Conservation (phyloP, 2,113 vertebrate species). For the Apeltes quadracus region DNA sequence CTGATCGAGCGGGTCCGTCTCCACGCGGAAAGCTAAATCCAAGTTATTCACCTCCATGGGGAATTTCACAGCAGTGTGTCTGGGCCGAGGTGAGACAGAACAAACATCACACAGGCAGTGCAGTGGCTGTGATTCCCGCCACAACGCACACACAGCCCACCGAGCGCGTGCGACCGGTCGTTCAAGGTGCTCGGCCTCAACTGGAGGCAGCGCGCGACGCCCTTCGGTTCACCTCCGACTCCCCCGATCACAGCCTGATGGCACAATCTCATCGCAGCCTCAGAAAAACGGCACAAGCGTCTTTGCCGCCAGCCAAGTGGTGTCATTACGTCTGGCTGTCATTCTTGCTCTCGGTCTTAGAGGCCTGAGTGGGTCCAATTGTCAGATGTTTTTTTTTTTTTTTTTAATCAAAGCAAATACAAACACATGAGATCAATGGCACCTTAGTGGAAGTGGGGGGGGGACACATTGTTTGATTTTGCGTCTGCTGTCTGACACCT, state of each 20-base stretch:
- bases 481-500: slow-evolving; percentile 34
- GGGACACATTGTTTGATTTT: slow-evolving; percentile 47
- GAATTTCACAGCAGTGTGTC: slow-evolving; percentile 36
- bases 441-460: background rate
- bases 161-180: background rate
- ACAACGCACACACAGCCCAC: background rate
- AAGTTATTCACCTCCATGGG: slow-evolving; percentile 42
- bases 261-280: background rate
- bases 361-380: slow-evolving; percentile 4
- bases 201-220: background rate
- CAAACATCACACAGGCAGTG: background rate
- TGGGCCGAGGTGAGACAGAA: background rate
- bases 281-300: background rate
- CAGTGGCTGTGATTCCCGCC: background rate
- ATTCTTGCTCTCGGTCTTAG: slow-evolving; percentile 26
- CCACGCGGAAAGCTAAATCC: slow-evolving; percentile 17
- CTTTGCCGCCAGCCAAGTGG: slow-evolving; percentile 12
- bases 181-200: slow-evolving; percentile 12
- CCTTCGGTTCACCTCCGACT: slow-evolving; percentile 18
- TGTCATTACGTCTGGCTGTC: slow-evolving; percentile 22
- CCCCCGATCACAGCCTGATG: background rate
- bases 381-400: slow-evolving; percentile 19
- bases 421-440: slow-evolving; percentile 51
- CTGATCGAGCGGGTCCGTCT: slow-evolving; percentile 34
- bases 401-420: slow-evolving; percentile 36